Evolutionary conservation across 2,888 invertebrate species (phyloP), one percentile per base, ranked within the genome.

Genomic region (Capitulum mitella): DNA sequence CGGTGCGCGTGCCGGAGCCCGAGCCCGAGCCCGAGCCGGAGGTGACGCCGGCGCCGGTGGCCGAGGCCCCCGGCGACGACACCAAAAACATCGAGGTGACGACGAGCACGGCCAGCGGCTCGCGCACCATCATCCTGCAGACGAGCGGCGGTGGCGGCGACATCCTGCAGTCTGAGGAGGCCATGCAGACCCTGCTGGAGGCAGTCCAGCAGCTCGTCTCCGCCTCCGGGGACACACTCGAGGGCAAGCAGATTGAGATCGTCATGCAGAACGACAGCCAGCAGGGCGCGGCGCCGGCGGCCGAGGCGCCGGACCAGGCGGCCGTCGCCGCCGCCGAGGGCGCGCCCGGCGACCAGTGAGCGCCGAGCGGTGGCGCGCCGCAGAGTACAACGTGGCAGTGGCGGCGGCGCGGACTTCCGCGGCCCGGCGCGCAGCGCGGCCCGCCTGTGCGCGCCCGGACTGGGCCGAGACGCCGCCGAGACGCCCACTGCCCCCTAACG

Each of bases 241-340:
- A 76, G 76, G 76, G 76, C 46, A 76, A 76, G n/a, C 76, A 76
- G 76, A 76, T 76, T 29, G 76, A 76, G 46, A 76, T 76, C 37
- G 76, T 76, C n/a, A 76, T 76, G 76, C 76, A 76, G 76, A 76
- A 76, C 32, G 76, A 76, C 46, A 26, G 70, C 70, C 70, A 40
- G 70, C 70, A 29, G 70, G 40, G 34, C 5, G 34, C 32, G 32
- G 64, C 64, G 64, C 34, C 32, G 34, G 14, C 64, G 64, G 34
- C 34, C 6, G 34, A 16, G 61, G 12, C 61, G 64, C 0, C 51
- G 51, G 22, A 16, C 1, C 51, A 5, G 51, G 34, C 58, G 34
- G 16, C 64, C 2, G 58, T 29, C 6, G 54, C 54, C 54, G 54
- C 22, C 6, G 22, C 16, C 6, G 5, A 22, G 26, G 29, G n/a